These are phyloP conservation scores for Peromyscus eremicus DNA, from an alignment of 2,797 vertebrate genomes.

Conservation along the genomic window DNA sequence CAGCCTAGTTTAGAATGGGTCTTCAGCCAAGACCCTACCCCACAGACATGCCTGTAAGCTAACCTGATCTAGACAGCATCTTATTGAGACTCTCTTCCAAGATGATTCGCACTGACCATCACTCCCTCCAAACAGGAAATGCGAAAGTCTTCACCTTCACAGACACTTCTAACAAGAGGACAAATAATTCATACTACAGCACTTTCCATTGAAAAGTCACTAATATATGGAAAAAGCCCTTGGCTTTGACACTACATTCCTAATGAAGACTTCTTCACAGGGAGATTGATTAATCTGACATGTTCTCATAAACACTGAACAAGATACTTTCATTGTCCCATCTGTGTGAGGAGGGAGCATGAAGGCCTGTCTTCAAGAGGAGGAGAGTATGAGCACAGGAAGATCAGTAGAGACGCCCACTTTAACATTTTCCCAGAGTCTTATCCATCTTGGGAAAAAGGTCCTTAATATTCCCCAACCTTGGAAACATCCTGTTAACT, in stretches of 20 bases:
- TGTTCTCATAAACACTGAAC: background rate
- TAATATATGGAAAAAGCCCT: background rate
- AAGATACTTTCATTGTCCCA: background rate
- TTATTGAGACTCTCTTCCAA: background rate
- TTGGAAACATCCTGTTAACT: background rate
- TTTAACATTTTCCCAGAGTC: background rate
- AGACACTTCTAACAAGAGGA: constrained; percentile 60
- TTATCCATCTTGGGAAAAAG: background rate
- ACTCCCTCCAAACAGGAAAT: background rate
- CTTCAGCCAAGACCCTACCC: background rate
- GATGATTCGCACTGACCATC: background rate
- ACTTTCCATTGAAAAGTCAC: constrained; percentile 65
- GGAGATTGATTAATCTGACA: constrained; percentile 10
- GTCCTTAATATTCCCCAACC: background rate
- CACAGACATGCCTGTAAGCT: background rate
- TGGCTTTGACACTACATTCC: background rate
- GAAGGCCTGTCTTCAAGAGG: background rate
- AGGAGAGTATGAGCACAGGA: background rate
- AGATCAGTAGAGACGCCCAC: background rate
- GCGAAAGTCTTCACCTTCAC: constrained; percentile 68
- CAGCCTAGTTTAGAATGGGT: background rate
- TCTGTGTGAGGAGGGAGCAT: background rate
- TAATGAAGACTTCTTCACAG: constrained; percentile 47
- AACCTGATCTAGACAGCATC: background rate
- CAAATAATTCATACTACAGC: constrained; percentile 74